Evolutionary conservation across 1,140 invertebrate species (phyloP).

Genomic region (Bombus sibiricus): DNA sequence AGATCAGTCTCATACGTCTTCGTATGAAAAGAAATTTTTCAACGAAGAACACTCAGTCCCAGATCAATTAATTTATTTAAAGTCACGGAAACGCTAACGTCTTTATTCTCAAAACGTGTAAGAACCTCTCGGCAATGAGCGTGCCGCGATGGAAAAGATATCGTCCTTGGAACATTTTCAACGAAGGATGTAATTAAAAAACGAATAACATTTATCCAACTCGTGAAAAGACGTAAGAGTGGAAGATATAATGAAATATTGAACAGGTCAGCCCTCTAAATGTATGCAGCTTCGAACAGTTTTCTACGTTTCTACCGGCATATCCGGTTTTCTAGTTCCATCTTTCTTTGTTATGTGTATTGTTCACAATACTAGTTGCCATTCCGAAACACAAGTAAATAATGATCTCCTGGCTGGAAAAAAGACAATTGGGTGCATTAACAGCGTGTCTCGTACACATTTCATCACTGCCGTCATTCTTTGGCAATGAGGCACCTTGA

Average conservation of each 20-base stretch:
- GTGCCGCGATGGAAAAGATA: neutral
- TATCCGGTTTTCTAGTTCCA: conserved; percentile 23
- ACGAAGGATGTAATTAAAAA: conserved; percentile 12
- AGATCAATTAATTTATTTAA: neutral
- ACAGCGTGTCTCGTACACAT: neutral
- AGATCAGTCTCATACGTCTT: neutral
- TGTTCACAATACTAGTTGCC: neutral
- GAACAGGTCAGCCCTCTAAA: neutral
- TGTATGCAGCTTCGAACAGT: neutral
- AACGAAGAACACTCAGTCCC: too few species aligned
- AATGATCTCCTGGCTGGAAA: conserved; percentile 51
- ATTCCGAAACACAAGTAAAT: conserved; percentile 37
- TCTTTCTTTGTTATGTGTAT: neutral
- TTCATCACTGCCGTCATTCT: conserved; percentile 39
- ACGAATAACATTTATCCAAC: conserved; percentile 1
- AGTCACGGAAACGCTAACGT: neutral
- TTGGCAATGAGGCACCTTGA: neutral
- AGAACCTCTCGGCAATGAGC: neutral
- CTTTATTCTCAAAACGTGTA: neutral
- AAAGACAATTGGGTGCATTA: conserved; percentile 52
- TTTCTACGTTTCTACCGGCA: conserved; percentile 51
- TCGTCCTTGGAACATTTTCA: neutral
- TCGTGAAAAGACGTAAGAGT: neutral
- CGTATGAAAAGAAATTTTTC: neutral
- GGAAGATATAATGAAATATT: neutral